These are phyloP conservation scores for Mormyrops attenuatus DNA, from an alignment of 2,797 vertebrate genomes.

Conservation along the genomic window DNA sequence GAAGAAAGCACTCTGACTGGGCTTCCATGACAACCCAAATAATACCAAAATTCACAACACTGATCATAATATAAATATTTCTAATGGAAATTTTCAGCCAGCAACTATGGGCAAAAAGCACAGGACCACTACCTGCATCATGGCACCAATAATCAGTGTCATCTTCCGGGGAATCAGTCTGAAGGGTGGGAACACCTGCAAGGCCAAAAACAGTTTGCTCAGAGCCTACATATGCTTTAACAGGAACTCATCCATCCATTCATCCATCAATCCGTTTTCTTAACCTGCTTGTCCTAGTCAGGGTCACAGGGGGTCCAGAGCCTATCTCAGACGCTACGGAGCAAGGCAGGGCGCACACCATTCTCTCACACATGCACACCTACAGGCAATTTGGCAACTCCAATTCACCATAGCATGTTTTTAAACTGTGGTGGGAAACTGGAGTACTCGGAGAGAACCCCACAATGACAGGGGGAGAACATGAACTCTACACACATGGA, in stretches of 20 bases:
- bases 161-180: slow-evolving; percentile 81
- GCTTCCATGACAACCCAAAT: not conserved
- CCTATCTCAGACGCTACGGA: too few species aligned
- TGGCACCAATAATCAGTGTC: slow-evolving; percentile 81
- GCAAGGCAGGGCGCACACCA: not conserved
- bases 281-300: not conserved
- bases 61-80: not conserved
- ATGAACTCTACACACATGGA: not conserved
- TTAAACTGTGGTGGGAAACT: not conserved
- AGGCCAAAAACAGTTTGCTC: not conserved
- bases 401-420: not conserved
- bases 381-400: not conserved
- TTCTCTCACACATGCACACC: not conserved
- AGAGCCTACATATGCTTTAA: not conserved
- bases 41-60: not conserved
- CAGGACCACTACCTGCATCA: slow-evolving; percentile 74
- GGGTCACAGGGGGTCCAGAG: too few species aligned
- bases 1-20: not conserved
- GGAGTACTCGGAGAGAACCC: not conserved
- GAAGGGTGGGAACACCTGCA: slow-evolving; percentile 91
- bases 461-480: not conserved
- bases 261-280: not conserved
- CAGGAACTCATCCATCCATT: not conserved
- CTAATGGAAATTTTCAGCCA: not conserved
- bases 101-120: slow-evolving; percentile 24